These are phyloP conservation scores for Struthio camelus DNA, from an alignment of 2,113 vertebrate genomes.

Conservation along the genomic window DNA sequence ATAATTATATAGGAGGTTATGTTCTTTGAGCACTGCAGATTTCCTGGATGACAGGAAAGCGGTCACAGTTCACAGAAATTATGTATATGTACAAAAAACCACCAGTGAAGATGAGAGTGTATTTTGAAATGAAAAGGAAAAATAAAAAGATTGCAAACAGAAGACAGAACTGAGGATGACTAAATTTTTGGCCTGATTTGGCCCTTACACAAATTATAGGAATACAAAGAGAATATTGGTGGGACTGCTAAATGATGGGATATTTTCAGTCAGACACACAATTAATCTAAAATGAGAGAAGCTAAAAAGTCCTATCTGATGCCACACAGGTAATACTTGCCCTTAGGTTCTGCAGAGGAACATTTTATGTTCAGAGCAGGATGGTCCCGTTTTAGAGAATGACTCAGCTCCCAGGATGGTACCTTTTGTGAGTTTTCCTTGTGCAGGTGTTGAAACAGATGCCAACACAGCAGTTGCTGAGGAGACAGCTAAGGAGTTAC, in stretches of 20 bases:
- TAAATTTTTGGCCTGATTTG: neutral
- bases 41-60: neutral
- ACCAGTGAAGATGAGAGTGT: neutral
- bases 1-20: neutral
- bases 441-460: constrained; percentile 5
- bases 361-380: neutral
- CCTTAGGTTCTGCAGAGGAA: neutral
- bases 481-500: neutral
- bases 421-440: neutral
- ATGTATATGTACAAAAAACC: neutral
- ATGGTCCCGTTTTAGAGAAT: constrained; percentile 21
- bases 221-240: neutral
- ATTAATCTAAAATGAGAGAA: neutral
- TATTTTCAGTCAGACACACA: neutral
- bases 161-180: neutral
- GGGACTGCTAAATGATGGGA: neutral
- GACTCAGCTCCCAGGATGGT: constrained; percentile 21
- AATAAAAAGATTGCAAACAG: neutral
- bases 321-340: neutral
- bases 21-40: neutral
- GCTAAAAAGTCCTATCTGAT: neutral
- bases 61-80: neutral
- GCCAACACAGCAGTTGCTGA: neutral
- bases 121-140: neutral
- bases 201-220: neutral